These are phyloP conservation scores for Accipiter virgatus DNA, from an alignment of 2,113 vertebrate species.

Conservation along the genomic window DNA sequence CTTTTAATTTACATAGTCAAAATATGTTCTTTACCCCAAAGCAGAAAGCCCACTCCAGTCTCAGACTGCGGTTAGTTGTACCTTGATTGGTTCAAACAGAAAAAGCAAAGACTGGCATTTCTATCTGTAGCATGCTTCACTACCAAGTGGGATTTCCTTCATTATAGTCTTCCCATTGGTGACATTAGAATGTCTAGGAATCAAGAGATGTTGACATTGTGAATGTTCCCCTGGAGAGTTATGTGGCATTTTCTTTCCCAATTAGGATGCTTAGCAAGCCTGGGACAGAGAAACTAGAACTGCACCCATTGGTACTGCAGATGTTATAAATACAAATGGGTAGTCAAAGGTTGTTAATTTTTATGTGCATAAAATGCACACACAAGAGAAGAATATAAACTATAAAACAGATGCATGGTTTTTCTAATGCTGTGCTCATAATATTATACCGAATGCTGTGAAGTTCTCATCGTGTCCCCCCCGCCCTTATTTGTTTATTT, in stretches of 20 bases:
- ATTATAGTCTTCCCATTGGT: background rate
- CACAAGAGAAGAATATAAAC: constrained; percentile 46
- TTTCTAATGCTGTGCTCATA: background rate
- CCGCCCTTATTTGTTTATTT: constrained; percentile 20
- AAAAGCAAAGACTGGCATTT: background rate
- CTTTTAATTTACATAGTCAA: background rate
- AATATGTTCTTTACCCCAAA: background rate
- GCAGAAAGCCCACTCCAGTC: background rate
- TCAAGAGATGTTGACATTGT: background rate
- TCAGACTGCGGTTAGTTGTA: background rate
- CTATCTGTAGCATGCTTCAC: background rate
- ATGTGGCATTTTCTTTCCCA: constrained; percentile 41
- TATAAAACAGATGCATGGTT: constrained; percentile 43
- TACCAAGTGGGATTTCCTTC: background rate
- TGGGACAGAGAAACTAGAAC: background rate
- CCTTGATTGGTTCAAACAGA: background rate
- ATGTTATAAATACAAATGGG: constrained; percentile 63
- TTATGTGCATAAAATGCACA: constrained; percentile 48
- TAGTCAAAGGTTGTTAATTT: constrained; percentile 63
- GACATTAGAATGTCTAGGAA: constrained; percentile 22
- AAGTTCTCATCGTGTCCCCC: background rate
- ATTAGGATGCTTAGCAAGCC: constrained; percentile 46
- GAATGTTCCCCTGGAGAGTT: constrained; percentile 4
- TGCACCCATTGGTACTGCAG: constrained; percentile 49
- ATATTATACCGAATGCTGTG: background rate